Base-by-base conservation (phyloP, 2,888 invertebrate genomes). In the Encarsia formosa region DNA sequence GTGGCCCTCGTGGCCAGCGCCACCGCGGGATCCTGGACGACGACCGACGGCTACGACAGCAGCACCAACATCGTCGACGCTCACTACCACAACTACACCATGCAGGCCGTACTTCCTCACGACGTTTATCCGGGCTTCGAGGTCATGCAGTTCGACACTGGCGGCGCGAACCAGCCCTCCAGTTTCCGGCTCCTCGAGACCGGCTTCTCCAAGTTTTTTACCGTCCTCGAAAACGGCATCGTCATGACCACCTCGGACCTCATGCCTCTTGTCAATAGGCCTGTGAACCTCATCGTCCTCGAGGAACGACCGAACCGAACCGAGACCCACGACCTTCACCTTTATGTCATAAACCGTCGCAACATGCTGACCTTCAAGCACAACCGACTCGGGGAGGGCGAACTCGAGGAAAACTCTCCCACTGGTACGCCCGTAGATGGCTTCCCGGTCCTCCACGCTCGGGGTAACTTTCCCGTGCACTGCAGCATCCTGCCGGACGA, bases 161-260 rank as follows among this genome's bases (percentile, higher is more conserved):
- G 78, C 66, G 79, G 76, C 60, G 77, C 76, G 46, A 24, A 24
- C 53, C 51, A 59, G 16, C 48, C 35, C 2, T 74, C 79, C 55
- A 79, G 80, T 58, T 86, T 82, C 70, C 81, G 80, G 59, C 78
- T 88, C 60, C 76, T 90, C 65, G 88, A 91, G 66, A 88, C 87
- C 43, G 88, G 87, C 59, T 89, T 84, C 72, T 86, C 88, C 40
- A 84, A 88, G 61, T 92, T 86, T 75, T 93, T 94, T 75, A 88
- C 93, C 9, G 85, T 93, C 60, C 81, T 93, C 51, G 85, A 87
- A 61, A 88, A 91, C 73, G 93, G 93, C 45, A 82, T 91, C 50
- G 85, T 94, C 51, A 94, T 93, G 91, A 92, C 92, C 39, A 92
- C 91, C 22, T 85, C 89, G 32, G 90, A 91, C 68, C 80, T 93